Percentiles rank a stretch among this genome's conserved stretches.
Evolutionary conservation across 2,888 invertebrate species (phyloP).

Genomic region (Campoplex capitator): DNA sequence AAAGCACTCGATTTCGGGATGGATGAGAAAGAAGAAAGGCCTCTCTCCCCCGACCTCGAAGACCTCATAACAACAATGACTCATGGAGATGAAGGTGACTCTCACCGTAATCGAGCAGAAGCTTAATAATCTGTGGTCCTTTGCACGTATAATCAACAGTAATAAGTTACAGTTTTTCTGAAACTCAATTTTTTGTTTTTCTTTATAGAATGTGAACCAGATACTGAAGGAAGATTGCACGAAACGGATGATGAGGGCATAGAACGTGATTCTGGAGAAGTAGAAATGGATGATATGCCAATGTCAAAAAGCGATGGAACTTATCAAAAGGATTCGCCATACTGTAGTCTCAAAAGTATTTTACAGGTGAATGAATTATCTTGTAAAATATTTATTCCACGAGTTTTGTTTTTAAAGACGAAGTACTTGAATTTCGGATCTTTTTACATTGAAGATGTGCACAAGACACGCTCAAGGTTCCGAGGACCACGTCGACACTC

Average conservation of each 20-base stretch:
- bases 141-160: not conserved
- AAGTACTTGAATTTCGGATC: slow-evolving; percentile 23
- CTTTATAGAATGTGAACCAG: slow-evolving; percentile 79
- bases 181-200: slow-evolving; percentile 5
- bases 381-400: not conserved
- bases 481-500: slow-evolving; percentile 89
- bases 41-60: slow-evolving; percentile 94
- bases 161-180: not conserved
- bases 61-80: slow-evolving; percentile 95
- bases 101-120: slow-evolving; percentile 5
- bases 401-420: slow-evolving; percentile 17
- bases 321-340: slow-evolving; percentile 66
- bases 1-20: slow-evolving; percentile 95
- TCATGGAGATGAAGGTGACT: slow-evolving; percentile 87
- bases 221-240: slow-evolving; percentile 85
- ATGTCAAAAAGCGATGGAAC: slow-evolving; percentile 71
- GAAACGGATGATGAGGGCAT: slow-evolving; percentile 96
- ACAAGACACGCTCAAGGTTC: slow-evolving; percentile 85
- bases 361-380: slow-evolving; percentile 85
- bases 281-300: slow-evolving; percentile 82
- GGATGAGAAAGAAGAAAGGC: slow-evolving; percentile 93
- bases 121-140: not conserved
- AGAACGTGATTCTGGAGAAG: slow-evolving; percentile 93
- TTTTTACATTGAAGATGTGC: slow-evolving; percentile 84
- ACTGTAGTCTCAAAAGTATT: slow-evolving; percentile 86